Base-by-base conservation (phyloP, 2,888 invertebrate genomes). In the Dynastes maya region DNA sequence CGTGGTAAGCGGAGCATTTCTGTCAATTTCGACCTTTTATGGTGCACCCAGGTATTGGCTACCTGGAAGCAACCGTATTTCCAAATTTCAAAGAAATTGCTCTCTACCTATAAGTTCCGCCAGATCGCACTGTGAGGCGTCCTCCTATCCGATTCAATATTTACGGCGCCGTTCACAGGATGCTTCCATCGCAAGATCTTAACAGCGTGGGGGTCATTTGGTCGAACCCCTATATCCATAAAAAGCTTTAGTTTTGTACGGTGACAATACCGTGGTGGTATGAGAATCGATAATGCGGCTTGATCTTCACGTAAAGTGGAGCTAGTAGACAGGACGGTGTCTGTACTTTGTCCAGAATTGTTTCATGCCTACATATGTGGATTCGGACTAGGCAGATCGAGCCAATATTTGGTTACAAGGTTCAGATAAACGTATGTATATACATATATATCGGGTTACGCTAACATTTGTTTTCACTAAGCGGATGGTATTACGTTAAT, bases 181-280 rank as follows among this genome's bases (percentile, higher is more conserved):
- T 58, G 40, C 61, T 40, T 45, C 40, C 72, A 45, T 61, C 72
- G 72, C 61, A 37, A 40, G 63, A 74, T 61, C 72, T 74, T 61
- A 74, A 63, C 72, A 49, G 72, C 72, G 45, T 55, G 45, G 27
- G 72, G 72, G 72, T 74, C 72, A 74, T 61, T 61, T 61, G 45
- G 72, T 61, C 72, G 72, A 49, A 63, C 27, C 72, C 11, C 72
- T 27, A 27, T 61, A 74, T 61, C 72, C 61, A 58, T 61, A 61
- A 61, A 74, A 74, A 74, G 72, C 72, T 72, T 61, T 40, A 58
- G 72, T 74, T 74, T 74, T 61, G 61, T 45, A 58, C 55, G 55
- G 37, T 11, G 72, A 37, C 61, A 27, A 61, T 40, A 37, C 55
- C 1, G 49, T 6, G 37, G 58, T 58, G 16, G 58, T 58, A 13